phyloP scores from a whole-genome alignment of 2,113 vertebrate genomes.

The cat (Felis catus) region F.catus_Fca126_mat1.0 CM031414.1:12774501-12775000 shows the following conservation, averaged over 20 bases:
- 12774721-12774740: background rate
- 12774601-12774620: background rate
- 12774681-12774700: background rate
- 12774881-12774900: fast-evolving
- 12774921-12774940: background rate
- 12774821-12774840: too few relatives aligned
- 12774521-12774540: background rate
- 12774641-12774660: background rate
- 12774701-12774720: background rate
- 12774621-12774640: background rate
- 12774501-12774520: background rate
- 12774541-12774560: background rate
- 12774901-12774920: background rate
- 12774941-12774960: background rate
- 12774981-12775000: background rate
- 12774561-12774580: background rate
- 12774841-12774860: background rate
- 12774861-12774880: fast-evolving
- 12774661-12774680: background rate
- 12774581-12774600: background rate
- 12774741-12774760: background rate
- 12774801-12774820: background rate
- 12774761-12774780: background rate
- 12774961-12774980: background rate
- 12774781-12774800: background rate